Evolutionary conservation across 2,888 invertebrate species (phyloP), one percentile per base, ranked within the genome.

Genomic region (Euplexia lucipara): DNA sequence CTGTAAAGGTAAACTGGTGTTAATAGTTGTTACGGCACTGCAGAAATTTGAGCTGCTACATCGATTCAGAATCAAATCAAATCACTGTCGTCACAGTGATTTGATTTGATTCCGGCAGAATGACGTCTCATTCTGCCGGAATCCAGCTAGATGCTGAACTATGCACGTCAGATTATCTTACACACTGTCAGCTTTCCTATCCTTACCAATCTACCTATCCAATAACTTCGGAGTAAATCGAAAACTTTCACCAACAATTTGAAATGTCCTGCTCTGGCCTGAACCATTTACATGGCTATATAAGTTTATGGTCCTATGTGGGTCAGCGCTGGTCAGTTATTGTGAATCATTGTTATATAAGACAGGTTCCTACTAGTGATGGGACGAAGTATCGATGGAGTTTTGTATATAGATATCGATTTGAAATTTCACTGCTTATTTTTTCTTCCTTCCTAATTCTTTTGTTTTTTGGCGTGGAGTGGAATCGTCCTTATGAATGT

Each of bases 331-430:
- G 70, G 63, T 75, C 65, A 75, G 65, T 61, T 66, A 68, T 54
- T 74, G 63, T 69, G 63, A 68, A 53, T 44, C 70, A 69, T 35
- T 47, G 22, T 80, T 80, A 74, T 54, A 54, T 67, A 72, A 80
- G 37, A 9, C 30, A 8, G 44, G 63, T 74, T 79, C 64, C 67
- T 76, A 56, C 26, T 74, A 74, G 70, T 56, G 71, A 30, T 51
- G 77, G n/a, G 35, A 30, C 14, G 16, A 1, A 26, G 8, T 41
- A 30, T 44, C 54, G 54, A 44, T 0, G 0, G 12, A 26, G 34
- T 0, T 52, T 42, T 61, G 16, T 62, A 9, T 0, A 20, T 44
- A 44, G 16, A 4, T 18, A 14, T 66, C 10, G 22, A 37, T 20
- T 20, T 2, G 1, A 1, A 48, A 14, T 45, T 32, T 0, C 0